These are phyloP conservation scores for Uloborus plumipes DNA, from an alignment of 2,888 invertebrate species.

Conservation along the genomic window DNA sequence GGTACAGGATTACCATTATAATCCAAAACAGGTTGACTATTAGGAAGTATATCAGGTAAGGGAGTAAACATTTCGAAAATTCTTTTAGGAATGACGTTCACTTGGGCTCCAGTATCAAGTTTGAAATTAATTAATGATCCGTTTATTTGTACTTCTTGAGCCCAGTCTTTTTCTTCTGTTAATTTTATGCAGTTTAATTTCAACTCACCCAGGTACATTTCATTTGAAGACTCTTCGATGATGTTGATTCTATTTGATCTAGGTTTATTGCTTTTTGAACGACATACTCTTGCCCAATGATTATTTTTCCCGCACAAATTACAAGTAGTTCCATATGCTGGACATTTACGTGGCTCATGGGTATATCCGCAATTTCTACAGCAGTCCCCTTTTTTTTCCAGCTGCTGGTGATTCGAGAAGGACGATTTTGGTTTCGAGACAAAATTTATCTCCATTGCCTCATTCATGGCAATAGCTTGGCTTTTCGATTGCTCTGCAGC, in stretches of 20 bases:
- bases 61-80: not conserved
- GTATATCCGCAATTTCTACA: not conserved
- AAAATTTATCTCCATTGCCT: not conserved
- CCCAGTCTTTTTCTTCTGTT: not conserved
- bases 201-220: not conserved
- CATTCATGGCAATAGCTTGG: slow-evolving; percentile 28
- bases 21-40: not conserved
- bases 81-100: slow-evolving; percentile 4
- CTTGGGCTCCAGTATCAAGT: slow-evolving; percentile 22
- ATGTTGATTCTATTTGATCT: not conserved
- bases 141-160: not conserved
- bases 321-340: slow-evolving; percentile 22
- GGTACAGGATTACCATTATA: slow-evolving; percentile 4
- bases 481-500: slow-evolving; percentile 15
- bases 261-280: not conserved
- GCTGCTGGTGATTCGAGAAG: not conserved
- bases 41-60: not conserved
- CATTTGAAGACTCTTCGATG: not conserved
- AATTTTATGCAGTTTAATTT: not conserved
- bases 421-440: not conserved
- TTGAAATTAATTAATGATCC: not conserved
- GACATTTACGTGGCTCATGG: slow-evolving; percentile 1
- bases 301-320: not conserved
- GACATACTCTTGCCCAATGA: slow-evolving; percentile 1
- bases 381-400: not conserved